Evolutionary conservation across 2,888 invertebrate genomes (phyloP), one percentile per base, ranked within the genome.

Genomic region (Autographa pulchrina): DNA sequence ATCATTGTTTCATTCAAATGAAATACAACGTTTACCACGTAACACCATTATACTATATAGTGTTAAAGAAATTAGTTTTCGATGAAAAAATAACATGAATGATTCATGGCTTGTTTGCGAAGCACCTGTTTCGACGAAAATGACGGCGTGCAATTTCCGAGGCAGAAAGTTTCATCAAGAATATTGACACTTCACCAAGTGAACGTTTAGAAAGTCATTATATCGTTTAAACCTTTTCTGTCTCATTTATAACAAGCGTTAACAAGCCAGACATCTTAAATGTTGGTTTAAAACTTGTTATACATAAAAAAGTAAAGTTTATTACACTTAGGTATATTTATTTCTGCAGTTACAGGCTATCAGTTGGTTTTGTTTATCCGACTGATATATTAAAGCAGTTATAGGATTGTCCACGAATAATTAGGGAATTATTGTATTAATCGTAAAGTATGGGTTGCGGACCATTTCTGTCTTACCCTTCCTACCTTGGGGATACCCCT

Each of bases 181-280:
- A 86, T 85, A 88, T 89, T 88, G 87, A 85, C 86, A 86, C 84
- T 87, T 86, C 81, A 80, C 83, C 68, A 84, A 75, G 78, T 78
- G 78, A 80, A 79, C 82, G 82, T 77, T 85, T 77, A 82, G 77
- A 85, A 78, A 79, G 83, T 85, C 84, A 87, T 89, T 85, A 83
- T 80, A 81, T 82, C 81, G 76, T 83, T 80, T 84, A 79, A 65
- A 73, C 65, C 70, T 72, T 68, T 66, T 58, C 63, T 65, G 25
- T 64, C 16, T 65, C 4, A 32, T 35, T 14, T 32, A 60, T 60
- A 48, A 48, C n/a, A n/a, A n/a, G 48, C n/a, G 16, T 35, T 60
- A 48, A 48, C n/a, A n/a, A n/a, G 48, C n/a, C 48, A 48, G 48
- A n/a, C 8, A n/a, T n/a, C n/a, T n/a, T n/a, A 48, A 48, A n/a